Conservation (phyloP, 2,113 vertebrate genomes). For the Tretioscincus oriximinensis region DNA sequence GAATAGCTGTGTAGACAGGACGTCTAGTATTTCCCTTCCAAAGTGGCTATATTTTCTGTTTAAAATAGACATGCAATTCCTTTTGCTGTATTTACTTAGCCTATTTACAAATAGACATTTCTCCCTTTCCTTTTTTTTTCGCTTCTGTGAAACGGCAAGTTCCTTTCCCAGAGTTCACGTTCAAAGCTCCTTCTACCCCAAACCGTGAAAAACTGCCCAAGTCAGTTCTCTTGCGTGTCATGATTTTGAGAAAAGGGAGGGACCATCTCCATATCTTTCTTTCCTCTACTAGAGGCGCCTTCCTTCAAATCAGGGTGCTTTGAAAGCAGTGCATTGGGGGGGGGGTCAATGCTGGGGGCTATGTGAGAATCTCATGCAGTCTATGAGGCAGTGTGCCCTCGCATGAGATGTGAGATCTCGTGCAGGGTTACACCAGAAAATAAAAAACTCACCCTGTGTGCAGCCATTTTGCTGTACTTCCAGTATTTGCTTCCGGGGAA, state of each 20-base stretch:
- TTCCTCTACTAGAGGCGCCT: not conserved
- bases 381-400: no score
- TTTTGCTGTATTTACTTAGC: constrained; percentile 62
- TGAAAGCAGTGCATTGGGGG: no score
- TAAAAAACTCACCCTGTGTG: no score
- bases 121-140: not conserved
- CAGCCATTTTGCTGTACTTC: no score
- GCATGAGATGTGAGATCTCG: no score
- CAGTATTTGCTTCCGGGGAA: no score
- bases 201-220: not conserved
- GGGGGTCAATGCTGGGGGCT: no score
- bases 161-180: constrained; percentile 46
- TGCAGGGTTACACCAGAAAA: no score
- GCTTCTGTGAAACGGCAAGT: constrained; percentile 59
- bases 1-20: constrained; percentile 72
- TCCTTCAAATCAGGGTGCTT: not conserved
- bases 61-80: constrained; percentile 68
- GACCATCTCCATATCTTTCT: not conserved
- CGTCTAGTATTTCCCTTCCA: constrained; percentile 78
- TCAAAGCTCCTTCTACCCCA: constrained; percentile 36
- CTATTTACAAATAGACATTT: constrained; percentile 66
- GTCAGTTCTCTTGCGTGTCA: not conserved
- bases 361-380: no score
- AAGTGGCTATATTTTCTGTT: constrained; percentile 66
- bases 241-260: not conserved